Evolutionary conservation across 2,888 invertebrate species (phyloP), one percentile per base, ranked within the genome.

Genomic region (Ctena decussata): DNA sequence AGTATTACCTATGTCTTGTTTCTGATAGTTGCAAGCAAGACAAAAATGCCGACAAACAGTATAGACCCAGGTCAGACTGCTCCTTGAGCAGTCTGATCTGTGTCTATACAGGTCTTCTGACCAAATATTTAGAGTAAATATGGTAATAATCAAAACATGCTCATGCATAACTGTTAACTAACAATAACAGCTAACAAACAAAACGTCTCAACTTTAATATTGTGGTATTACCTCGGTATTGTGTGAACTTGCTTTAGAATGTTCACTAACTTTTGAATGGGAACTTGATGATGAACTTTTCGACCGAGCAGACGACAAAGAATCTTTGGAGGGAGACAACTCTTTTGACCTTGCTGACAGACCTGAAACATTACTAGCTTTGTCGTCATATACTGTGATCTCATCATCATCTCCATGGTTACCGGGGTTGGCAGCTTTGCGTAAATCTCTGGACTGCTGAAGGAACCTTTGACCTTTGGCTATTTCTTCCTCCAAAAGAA

Each of bases 401-500:
- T 91, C 91, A 70, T 91, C 91, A 27, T 89, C 90, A 69, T 85
- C 82, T 15, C 72, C 74, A 65, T 80, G 49, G 41, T 84, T 77
- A 35, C 72, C 78, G 24, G 72, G 74, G 27, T 84, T 85, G 53
- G 84, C 84, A 76, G 91, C 92, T 72, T 86, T 86, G 35, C 93
- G 89, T 53, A 95, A 89, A 53, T 93, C 94, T 77, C 86, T 85
- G 21, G 95, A 93, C 85, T 95, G 95, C 77, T 91, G 90, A 24
- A 95, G 86, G 87, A 93, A 95, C 70, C 90, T 90, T 73, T 93
- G 86, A 0, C 90, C 95, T 74, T 91, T 89, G 1, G 84, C 83
- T 21, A 96, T 95, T 85, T 96, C 96, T 35, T 92, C 90, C 77
- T 94, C 94, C 77, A 96, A 89, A 6, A 93, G 86, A 6, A 86